A percentile compares a stretch with the other conserved stretches of the same genome.
These are phyloP conservation scores for Platanista minor DNA, from an alignment of 2,113 vertebrate species.

Conservation along the genomic window DNA sequence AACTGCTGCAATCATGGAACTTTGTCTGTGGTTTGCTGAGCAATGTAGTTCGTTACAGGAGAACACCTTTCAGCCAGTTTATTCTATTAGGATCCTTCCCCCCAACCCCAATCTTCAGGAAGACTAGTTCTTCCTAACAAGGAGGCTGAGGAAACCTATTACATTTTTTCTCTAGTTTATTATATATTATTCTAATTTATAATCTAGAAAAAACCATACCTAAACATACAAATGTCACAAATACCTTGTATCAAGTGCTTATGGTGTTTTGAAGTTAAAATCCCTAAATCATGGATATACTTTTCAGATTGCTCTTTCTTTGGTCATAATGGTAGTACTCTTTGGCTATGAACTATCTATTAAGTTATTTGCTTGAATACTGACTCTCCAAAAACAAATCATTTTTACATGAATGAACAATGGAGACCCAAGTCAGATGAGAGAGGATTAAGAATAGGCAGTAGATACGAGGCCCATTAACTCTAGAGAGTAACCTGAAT, in stretches of 20 bases:
- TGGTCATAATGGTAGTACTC: neutral
- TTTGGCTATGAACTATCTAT: neutral
- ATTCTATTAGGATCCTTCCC: neutral
- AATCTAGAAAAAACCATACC: conserved; percentile 12
- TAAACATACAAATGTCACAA: neutral
- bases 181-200: neutral
- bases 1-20: neutral
- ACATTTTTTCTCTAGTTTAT: neutral
- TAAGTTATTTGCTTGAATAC: conserved; percentile 1
- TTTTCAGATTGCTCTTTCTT: neutral
- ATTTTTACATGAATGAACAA: conserved; percentile 24
- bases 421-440: neutral
- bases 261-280: conserved; percentile 6
- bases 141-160: neutral
- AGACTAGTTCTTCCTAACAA: conserved; percentile 9
- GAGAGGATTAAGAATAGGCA: neutral
- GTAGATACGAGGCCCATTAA: neutral
- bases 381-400: neutral
- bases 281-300: neutral
- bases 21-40: neutral
- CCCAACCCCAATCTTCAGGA: neutral
- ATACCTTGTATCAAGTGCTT: neutral
- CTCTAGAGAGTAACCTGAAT: conserved; percentile 13
- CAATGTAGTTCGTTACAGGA: neutral
- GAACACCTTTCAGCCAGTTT: neutral